A percentile compares a stretch with the other conserved stretches of the same genome.
phyloP scores from a whole-genome alignment of 2,113 vertebrate genomes.

The Plestiodon gilberti region DNA sequence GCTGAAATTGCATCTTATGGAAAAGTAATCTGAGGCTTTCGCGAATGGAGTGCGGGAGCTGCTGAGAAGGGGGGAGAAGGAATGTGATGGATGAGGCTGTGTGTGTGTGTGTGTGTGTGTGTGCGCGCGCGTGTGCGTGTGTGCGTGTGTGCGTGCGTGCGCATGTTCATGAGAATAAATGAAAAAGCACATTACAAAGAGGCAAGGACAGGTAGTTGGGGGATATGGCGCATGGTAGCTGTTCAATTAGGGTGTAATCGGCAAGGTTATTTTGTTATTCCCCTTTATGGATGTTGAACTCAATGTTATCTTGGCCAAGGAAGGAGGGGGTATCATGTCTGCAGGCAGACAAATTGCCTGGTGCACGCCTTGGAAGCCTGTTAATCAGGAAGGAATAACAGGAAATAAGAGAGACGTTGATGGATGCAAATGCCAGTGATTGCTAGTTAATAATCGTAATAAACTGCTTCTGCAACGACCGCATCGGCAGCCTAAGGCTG shows the following conservation, averaged over 20 bases:
- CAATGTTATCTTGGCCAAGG: slow-evolving; percentile 40
- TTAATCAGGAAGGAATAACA: neutral
- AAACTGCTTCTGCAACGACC: neutral
- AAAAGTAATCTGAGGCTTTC: slow-evolving; percentile 76
- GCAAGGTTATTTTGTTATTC: slow-evolving; percentile 61
- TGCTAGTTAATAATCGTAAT: neutral
- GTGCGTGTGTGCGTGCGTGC: neutral
- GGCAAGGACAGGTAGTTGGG: slow-evolving; percentile 61
- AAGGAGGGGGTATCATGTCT: slow-evolving; percentile 25
- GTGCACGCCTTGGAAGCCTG: neutral
- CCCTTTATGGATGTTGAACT: slow-evolving; percentile 63
- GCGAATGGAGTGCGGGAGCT: neutral
- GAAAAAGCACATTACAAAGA: slow-evolving; percentile 63
- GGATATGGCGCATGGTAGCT: slow-evolving; percentile 24
- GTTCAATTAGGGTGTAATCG: slow-evolving; percentile 66
- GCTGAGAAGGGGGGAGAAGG: slow-evolving; percentile 57
- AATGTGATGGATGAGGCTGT: slow-evolving; percentile 59
- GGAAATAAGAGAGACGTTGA: rapidly evolving
- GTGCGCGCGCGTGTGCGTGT: too few species aligned
- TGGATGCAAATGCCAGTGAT: neutral
- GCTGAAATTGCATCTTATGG: slow-evolving; percentile 74
- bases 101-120: neutral
- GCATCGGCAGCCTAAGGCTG: neutral
- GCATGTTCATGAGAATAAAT: slow-evolving; percentile 48
- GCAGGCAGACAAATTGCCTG: slow-evolving; percentile 38